Evolutionary conservation across 2,113 vertebrate genomes (phyloP).

Genomic region (Pelmatolapia mariae): DNA sequence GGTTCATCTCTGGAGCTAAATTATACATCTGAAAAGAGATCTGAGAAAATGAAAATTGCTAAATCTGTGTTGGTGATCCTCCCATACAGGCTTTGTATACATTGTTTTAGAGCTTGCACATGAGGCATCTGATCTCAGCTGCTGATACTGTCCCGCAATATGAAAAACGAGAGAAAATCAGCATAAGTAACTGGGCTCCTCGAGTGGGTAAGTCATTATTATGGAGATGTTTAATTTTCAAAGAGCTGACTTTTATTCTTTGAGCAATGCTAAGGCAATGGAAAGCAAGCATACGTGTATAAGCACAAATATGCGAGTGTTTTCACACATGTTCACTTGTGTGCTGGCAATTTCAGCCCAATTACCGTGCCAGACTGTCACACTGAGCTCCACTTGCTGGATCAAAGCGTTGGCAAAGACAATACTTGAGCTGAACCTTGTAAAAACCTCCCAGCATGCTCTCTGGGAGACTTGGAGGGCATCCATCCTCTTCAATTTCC

Average conservation of each 20-base stretch:
- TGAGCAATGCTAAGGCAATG: neutral
- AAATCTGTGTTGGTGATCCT: neutral
- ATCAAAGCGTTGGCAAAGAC: conserved; percentile 41
- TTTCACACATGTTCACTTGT: conserved; percentile 2
- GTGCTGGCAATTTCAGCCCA: conserved; percentile 8
- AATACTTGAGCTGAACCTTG: conserved; percentile 31
- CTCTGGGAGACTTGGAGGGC: conserved; percentile 33
- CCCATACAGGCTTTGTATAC: neutral
- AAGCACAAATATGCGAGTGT: neutral
- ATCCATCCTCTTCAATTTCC: conserved; percentile 23
- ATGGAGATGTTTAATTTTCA: neutral
- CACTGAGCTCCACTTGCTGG: conserved; percentile 32
- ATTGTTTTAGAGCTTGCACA: neutral
- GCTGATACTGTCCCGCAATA: neutral
- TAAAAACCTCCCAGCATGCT: conserved; percentile 45
- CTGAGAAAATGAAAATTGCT: neutral
- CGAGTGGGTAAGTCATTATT: neutral
- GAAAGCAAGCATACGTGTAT: neutral
- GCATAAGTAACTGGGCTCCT: neutral
- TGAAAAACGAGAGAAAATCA: neutral
- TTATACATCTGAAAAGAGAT: neutral
- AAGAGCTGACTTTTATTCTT: neutral
- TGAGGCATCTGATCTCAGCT: neutral
- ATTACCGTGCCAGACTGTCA: conserved; percentile 51
- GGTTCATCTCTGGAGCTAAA: neutral